These are phyloP conservation scores for Anolis apletophallus DNA, from an alignment of 2,797 vertebrate species.

Conservation along the genomic window DNA sequence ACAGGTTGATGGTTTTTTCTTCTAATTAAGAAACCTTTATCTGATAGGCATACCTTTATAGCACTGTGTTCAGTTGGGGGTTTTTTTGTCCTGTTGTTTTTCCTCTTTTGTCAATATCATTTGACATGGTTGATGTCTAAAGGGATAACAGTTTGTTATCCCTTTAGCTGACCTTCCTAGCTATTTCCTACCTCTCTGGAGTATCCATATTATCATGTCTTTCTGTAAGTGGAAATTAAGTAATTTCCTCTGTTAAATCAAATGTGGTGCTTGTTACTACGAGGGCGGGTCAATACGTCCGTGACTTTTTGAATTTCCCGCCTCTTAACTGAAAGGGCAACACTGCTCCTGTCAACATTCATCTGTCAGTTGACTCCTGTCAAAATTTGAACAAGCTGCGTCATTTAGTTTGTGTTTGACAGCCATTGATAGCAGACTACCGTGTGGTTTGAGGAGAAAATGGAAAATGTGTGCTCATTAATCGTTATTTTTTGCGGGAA, in stretches of 20 bases:
- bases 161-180: neutral
- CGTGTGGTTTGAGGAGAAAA: too few species aligned
- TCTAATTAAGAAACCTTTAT: slow-evolving; percentile 12
- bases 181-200: neutral
- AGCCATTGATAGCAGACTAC: too few species aligned
- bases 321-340: too few species aligned
- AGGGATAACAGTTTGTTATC: neutral
- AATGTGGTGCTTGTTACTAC: neutral
- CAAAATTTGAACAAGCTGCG: too few species aligned
- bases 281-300: too few species aligned
- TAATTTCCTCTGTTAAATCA: neutral
- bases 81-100: neutral
- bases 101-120: neutral
- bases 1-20: slow-evolving; percentile 81
- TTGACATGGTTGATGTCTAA: neutral
- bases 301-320: too few species aligned
- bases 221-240: neutral
- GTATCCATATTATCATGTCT: neutral
- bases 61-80: neutral
- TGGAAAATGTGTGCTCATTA: too few species aligned
- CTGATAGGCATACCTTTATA: neutral
- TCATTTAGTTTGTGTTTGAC: too few species aligned
- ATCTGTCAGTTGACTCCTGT: too few species aligned
- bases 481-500: too few species aligned
- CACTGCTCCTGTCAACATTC: too few species aligned